Conservation (phyloP, 2,113 vertebrate species). For the Lycaon pictus region DNA sequence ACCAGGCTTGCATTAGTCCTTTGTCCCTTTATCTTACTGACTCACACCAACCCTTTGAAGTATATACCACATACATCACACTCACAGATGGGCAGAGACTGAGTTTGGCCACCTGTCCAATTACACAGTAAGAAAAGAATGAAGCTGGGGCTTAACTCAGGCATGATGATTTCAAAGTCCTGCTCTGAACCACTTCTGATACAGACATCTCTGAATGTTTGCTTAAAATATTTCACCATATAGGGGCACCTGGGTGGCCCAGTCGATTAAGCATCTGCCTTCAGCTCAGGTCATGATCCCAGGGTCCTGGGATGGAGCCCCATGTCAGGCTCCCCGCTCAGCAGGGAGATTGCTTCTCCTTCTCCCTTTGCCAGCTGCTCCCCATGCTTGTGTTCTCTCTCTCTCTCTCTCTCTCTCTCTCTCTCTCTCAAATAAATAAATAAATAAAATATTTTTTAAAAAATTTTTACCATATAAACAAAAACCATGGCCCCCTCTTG, state of each 20-base stretch:
- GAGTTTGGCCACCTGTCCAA: no score
- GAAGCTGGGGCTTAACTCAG: neutral
- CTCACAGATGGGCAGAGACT: rapidly evolving
- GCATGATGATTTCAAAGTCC: rapidly evolving
- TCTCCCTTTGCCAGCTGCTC: no score
- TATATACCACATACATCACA: rapidly evolving
- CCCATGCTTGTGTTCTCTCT: no score
- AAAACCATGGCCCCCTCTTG: neutral
- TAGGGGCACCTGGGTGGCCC: neutral
- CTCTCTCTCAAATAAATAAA: no score
- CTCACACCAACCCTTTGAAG: neutral
- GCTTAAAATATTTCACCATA: neutral
- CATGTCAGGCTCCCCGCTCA: no score
- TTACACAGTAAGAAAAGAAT: rapidly evolving
- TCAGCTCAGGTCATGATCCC: neutral
- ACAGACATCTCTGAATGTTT: rapidly evolving
- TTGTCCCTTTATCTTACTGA: rapidly evolving
- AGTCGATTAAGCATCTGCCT: neutral
- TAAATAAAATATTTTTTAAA: no score
- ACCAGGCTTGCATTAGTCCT: neutral
- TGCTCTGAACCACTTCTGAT: neutral
- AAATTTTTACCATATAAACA: rapidly evolving
- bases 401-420: no score
- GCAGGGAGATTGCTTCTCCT: no score
- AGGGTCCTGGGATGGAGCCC: no score